Conservation (phyloP, 1,140 invertebrate species). For the Cyclina sinensis region DNA sequence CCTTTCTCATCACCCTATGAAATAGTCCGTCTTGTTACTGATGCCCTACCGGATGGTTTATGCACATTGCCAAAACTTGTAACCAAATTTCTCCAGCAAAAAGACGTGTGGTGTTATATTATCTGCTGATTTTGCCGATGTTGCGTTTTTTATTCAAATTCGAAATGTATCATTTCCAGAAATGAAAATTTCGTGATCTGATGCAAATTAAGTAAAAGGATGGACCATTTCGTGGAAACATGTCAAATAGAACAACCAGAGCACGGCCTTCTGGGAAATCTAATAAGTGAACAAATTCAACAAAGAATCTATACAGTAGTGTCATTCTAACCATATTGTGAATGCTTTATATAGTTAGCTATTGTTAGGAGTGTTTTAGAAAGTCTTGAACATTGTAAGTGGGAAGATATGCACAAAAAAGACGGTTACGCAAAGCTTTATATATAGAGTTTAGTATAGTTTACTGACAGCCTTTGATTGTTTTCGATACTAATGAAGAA, state of each 20-base stretch:
- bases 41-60: too few species aligned
- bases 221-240: conserved; percentile 30
- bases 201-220: conserved; percentile 26
- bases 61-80: too few species aligned
- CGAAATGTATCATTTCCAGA: not conserved
- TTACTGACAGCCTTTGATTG: too few species aligned
- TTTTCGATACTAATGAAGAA: too few species aligned
- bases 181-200: conserved; percentile 6
- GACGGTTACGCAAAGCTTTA: too few species aligned
- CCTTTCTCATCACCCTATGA: too few species aligned
- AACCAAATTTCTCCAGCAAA: too few species aligned
- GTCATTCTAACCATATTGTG: not conserved
- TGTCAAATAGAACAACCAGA: conserved; percentile 38
- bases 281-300: conserved; percentile 42
- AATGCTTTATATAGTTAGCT: not conserved
- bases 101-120: too few species aligned
- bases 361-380: not conserved
- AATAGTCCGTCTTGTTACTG: too few species aligned
- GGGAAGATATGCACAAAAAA: too few species aligned
- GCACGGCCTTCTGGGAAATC: not conserved
- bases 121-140: too few species aligned
- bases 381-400: not conserved
- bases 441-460: too few species aligned
- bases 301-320: conserved; percentile 30
- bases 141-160: not conserved